A percentile compares a stretch with the other conserved stretches of the same genome.
These are phyloP conservation scores for Phengaris alcon DNA, from an alignment of 2,888 invertebrate genomes.

Conservation along the genomic window DNA sequence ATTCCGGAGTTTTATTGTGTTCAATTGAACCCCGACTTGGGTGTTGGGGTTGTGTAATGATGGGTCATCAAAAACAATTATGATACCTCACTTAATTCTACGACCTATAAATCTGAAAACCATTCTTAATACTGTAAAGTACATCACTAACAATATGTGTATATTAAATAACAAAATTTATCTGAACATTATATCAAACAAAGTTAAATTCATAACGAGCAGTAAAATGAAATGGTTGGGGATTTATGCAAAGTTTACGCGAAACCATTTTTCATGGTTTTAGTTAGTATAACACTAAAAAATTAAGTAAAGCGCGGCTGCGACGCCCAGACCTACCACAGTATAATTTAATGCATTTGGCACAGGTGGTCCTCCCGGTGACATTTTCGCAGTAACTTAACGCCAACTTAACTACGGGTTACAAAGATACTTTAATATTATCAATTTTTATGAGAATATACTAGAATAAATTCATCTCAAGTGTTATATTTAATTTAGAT, in stretches of 20 bases:
- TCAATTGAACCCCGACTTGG: too few relatives aligned
- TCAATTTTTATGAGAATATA: slow-evolving; percentile 14
- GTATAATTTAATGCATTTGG: slow-evolving; percentile 30
- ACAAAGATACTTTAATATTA: slow-evolving; percentile 23
- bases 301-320: slow-evolving; percentile 34
- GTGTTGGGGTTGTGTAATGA: too few relatives aligned
- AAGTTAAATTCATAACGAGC: slow-evolving; percentile 24
- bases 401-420: slow-evolving; percentile 20
- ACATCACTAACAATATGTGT: slow-evolving; percentile 3
- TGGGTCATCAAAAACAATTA: not conserved
- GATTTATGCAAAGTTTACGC: slow-evolving; percentile 29
- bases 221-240: slow-evolving; percentile 15
- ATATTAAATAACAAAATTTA: slow-evolving; percentile 8
- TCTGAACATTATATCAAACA: slow-evolving; percentile 4
- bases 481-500: not conserved
- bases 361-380: slow-evolving; percentile 26
- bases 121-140: not conserved
- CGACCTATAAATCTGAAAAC: not conserved
- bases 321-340: slow-evolving; percentile 27
- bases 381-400: slow-evolving; percentile 28
- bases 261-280: slow-evolving; percentile 33
- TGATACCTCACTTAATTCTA: not conserved
- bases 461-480: not conserved
- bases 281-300: slow-evolving; percentile 34
- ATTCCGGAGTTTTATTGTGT: too few relatives aligned